These are phyloP conservation scores for Sturnus vulgaris DNA, from an alignment of 2,113 vertebrate species.

Conservation along the genomic window DNA sequence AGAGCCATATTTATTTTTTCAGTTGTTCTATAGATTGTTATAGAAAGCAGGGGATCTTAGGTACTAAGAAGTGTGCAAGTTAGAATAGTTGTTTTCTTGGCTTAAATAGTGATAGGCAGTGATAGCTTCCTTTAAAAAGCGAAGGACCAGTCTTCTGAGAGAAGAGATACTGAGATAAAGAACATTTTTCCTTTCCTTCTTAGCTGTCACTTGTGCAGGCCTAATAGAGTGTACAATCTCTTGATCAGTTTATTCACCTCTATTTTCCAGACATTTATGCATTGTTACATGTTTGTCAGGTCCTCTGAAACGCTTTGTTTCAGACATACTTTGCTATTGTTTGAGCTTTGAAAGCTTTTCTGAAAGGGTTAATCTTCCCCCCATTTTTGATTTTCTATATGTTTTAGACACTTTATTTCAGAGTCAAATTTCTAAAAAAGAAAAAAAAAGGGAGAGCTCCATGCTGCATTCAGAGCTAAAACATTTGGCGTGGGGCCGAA, in stretches of 20 bases:
- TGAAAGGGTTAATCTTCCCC: not conserved
- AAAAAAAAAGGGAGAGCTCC: not conserved
- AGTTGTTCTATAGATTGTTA: not conserved
- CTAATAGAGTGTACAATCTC: not conserved
- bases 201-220: not conserved
- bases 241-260: not conserved
- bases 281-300: not conserved
- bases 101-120: not conserved
- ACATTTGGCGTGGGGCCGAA: not conserved
- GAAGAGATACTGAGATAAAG: not conserved
- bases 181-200: not conserved
- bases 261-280: not conserved
- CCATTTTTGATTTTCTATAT: not conserved
- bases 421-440: not conserved
- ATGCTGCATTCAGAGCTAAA: not conserved
- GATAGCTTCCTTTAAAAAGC: not conserved
- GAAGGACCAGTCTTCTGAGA: not conserved
- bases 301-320: not conserved
- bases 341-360: not conserved
- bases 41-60: not conserved
- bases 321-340: not conserved
- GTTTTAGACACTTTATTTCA: not conserved
- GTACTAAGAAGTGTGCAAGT: not conserved
- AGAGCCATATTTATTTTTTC: not conserved
- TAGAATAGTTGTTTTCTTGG: not conserved